These are phyloP conservation scores for Ptyas mucosa DNA, from an alignment of 2,113 vertebrate genomes.

Conservation along the genomic window DNA sequence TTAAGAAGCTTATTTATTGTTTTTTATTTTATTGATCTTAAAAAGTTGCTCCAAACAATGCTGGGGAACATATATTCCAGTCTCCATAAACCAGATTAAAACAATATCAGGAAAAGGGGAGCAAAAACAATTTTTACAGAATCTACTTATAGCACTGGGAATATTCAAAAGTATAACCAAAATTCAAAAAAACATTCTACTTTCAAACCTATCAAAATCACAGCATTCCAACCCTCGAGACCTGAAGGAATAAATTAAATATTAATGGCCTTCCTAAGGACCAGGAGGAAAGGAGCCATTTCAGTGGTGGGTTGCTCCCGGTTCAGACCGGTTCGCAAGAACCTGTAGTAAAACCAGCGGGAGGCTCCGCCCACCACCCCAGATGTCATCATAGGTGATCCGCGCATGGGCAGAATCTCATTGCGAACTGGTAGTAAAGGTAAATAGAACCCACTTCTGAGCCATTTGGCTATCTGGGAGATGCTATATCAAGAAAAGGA, in stretches of 20 bases:
- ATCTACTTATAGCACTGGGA: not conserved
- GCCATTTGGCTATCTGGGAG: not conserved
- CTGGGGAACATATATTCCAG: not conserved
- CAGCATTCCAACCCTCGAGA: not conserved
- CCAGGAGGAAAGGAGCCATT: not conserved
- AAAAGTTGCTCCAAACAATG: not conserved
- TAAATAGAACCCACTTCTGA: not conserved
- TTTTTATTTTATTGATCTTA: not conserved
- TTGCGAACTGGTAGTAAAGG: no score
- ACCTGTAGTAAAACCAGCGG: no score
- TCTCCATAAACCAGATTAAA: not conserved
- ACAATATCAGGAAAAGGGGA: not conserved
- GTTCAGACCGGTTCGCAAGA: no score
- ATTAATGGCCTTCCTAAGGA: not conserved
- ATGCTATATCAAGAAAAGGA: not conserved
- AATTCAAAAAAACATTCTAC: not conserved
- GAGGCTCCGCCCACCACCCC: no score
- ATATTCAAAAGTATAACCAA: not conserved
- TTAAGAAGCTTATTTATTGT: not conserved
- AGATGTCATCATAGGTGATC: no score
- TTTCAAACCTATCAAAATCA: not conserved
- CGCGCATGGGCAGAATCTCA: no score
- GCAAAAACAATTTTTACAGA: not conserved
- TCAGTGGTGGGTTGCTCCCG: no score
- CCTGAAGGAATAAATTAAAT: not conserved